phyloP scores from a whole-genome alignment of 1,140 invertebrate species.

The Venustaconcha ellipsiformis region DNA sequence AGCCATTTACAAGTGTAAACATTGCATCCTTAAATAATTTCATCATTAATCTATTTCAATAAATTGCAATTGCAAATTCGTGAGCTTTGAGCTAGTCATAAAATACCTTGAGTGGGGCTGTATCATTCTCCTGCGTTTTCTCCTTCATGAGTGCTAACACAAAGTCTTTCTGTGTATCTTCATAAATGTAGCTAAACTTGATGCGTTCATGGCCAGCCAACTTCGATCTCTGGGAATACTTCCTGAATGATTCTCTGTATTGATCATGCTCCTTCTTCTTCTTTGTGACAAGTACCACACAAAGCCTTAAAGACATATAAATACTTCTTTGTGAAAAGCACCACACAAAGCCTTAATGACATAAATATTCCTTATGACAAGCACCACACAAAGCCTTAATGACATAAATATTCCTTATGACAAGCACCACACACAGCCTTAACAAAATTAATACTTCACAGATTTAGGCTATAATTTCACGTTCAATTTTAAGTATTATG shows the following conservation, averaged over 20 bases:
- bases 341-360: conserved; percentile 80
- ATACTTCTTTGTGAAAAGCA: conserved; percentile 77
- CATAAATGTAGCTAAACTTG: conserved; percentile 88
- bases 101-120: not conserved
- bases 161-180: conserved; percentile 86
- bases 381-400: conserved; percentile 84
- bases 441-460: conserved; percentile 5
- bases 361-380: conserved; percentile 74
- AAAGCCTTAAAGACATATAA: conserved; percentile 74
- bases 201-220: conserved; percentile 74
- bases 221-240: conserved; percentile 67
- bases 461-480: not conserved
- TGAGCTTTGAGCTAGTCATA: not conserved
- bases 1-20: no score
- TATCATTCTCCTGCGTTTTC: conserved; percentile 32
- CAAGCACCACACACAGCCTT: conserved; percentile 87
- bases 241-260: conserved; percentile 67
- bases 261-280: conserved; percentile 71
- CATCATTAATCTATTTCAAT: no score
- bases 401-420: conserved; percentile 71
- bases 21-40: no score
- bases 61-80: no score
- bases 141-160: conserved; percentile 76
- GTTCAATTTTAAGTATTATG: not conserved
- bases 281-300: conserved; percentile 87